These are phyloP conservation scores for Gymnobelideus leadbeateri DNA, from an alignment of 2,113 vertebrate genomes.

Conservation along the genomic window DNA sequence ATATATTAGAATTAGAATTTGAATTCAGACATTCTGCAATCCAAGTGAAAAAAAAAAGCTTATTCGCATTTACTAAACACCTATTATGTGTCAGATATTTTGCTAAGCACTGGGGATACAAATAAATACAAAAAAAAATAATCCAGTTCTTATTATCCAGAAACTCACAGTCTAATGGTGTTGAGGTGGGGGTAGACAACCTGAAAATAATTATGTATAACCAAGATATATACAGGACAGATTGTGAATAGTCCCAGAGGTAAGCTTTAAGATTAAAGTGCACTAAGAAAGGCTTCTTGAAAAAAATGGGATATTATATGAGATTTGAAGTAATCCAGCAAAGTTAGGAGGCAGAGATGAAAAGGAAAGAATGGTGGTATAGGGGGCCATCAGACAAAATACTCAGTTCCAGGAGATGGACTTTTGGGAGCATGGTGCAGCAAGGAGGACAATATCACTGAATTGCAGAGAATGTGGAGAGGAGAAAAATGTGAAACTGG, in stretches of 20 bases:
- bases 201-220: neutral
- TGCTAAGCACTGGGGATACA: neutral
- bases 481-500: neutral
- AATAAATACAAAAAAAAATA: neutral
- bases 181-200: too few species aligned
- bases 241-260: too few species aligned
- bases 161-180: neutral
- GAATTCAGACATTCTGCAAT: neutral
- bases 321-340: neutral
- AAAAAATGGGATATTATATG: neutral
- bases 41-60: neutral
- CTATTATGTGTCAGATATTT: neutral
- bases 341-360: neutral
- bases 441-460: neutral
- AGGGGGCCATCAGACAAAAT: too few species aligned
- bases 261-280: neutral
- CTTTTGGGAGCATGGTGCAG: neutral
- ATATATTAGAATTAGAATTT: constrained; percentile 26
- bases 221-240: neutral
- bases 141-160: neutral
- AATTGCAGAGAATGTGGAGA: neutral
- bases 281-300: neutral
- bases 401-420: neutral
- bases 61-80: neutral
- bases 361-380: neutral